Conservation (phyloP, 2,113 vertebrate species). For the Anolis sagrei region DNA sequence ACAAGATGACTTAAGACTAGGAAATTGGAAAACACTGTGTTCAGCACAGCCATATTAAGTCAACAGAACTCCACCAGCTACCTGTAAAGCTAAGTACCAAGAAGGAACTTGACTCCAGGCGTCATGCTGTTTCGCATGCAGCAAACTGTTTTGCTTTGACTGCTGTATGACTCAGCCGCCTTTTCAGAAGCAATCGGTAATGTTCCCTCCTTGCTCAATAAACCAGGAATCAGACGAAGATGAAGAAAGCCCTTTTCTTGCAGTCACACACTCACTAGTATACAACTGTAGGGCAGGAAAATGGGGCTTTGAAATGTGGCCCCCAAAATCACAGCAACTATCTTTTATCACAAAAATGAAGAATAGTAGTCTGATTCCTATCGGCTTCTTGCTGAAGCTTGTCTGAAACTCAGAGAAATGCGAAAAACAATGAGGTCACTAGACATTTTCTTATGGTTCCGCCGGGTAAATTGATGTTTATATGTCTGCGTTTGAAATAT, state of each 20-base stretch:
- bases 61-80: background rate
- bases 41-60: slow-evolving; percentile 9
- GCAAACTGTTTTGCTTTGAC: background rate
- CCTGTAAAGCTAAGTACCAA: background rate
- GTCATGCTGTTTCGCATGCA: background rate
- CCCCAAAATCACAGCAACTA: background rate
- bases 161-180: background rate
- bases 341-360: background rate
- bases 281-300: background rate
- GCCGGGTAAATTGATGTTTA: slow-evolving; percentile 20
- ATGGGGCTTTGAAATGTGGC: background rate
- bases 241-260: slow-evolving; percentile 14
- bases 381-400: background rate
- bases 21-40: background rate
- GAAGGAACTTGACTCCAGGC: background rate
- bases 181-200: slow-evolving; percentile 8
- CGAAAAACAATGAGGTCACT: background rate
- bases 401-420: slow-evolving; percentile 1
- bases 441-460: slow-evolving; percentile 5
- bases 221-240: slow-evolving; percentile 12
- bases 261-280: background rate
- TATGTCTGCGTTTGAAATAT: slow-evolving; percentile 16
- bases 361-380: slow-evolving; percentile 12
- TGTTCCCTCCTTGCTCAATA: slow-evolving; percentile 28
- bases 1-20: no score